phyloP scores from a whole-genome alignment of 1,140 invertebrate genomes.

The Muscidifurax raptorellus region DNA sequence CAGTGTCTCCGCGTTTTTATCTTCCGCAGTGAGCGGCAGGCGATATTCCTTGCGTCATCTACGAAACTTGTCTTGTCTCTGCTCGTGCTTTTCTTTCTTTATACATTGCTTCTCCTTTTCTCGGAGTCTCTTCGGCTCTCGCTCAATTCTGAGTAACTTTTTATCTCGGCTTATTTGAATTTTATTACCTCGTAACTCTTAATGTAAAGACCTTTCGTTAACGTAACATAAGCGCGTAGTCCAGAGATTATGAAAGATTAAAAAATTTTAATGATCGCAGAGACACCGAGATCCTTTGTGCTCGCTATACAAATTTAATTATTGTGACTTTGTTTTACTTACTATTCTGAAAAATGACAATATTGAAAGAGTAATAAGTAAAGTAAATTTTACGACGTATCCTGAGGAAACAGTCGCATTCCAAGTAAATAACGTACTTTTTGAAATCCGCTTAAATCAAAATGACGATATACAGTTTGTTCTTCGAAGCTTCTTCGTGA shows the following conservation, averaged over 20 bases:
- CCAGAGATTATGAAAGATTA: conserved; percentile 49
- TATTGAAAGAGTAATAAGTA: no score
- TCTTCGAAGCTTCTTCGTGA: not conserved
- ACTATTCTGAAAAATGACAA: no score
- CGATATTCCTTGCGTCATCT: conserved; percentile 43
- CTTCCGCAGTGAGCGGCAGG: conserved; percentile 13
- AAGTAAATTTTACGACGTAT: no score
- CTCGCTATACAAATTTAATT: conserved; percentile 23
- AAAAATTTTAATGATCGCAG: conserved; percentile 32
- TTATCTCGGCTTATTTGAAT: conserved; percentile 49
- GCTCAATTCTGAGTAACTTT: conserved; percentile 34
- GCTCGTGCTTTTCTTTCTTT: conserved; percentile 23
- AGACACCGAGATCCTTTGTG: conserved; percentile 34
- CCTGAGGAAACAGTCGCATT: no score
- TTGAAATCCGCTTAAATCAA: conserved; percentile 1
- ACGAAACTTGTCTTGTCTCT: conserved; percentile 16
- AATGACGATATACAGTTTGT: not conserved
- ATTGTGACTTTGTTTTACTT: conserved; percentile 27
- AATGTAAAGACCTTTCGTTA: conserved; percentile 52
- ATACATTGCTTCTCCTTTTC: conserved; percentile 24
- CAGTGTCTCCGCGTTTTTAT: conserved; percentile 25
- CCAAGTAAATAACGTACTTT: not conserved
- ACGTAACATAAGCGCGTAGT: conserved; percentile 47
- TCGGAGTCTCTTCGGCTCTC: conserved; percentile 6
- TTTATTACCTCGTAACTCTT: conserved; percentile 52